Conservation (phyloP, 1,140 invertebrate genomes). For the Bombyx mori region ASM3026992v2 NC_085119.1:1868501-1869000, state of each 20-base stretch:
- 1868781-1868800: conserved; percentile 39
- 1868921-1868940: too few relatives aligned
- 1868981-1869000: too few relatives aligned
- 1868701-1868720: conserved; percentile 37
- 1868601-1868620: conserved; percentile 33
- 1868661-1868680: conserved; percentile 17
- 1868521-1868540: too few relatives aligned
- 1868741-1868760: conserved; percentile 37
- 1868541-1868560: too few relatives aligned
- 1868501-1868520: too few relatives aligned
- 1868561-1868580: not conserved
- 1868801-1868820: conserved; percentile 29
- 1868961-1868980: too few relatives aligned
- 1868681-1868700: conserved; percentile 20
- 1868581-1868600: conserved; percentile 14
- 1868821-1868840: not conserved
- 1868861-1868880: too few relatives aligned
- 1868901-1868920: too few relatives aligned
- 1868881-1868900: too few relatives aligned
- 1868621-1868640: conserved; percentile 36
- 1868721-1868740: conserved; percentile 51
- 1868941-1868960: too few relatives aligned
- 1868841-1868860: not conserved
- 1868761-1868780: conserved; percentile 36
- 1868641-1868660: conserved; percentile 28